Evolutionary conservation across 2,797 vertebrate genomes (phyloP).

Genomic region (Sparidentex hasta): DNA sequence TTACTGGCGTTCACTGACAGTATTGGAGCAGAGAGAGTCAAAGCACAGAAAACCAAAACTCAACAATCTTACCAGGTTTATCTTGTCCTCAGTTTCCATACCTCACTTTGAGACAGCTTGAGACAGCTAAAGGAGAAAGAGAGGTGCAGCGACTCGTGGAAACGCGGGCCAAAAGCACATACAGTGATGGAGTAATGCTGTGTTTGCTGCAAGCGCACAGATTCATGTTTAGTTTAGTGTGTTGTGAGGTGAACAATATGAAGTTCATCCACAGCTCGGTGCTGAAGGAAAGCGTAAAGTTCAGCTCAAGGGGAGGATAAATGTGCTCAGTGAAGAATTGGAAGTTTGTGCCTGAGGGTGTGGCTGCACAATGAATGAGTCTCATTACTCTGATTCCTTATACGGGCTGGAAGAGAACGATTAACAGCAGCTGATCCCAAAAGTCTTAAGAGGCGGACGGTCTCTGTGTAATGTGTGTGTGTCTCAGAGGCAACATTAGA

Average conservation of each 20-base stretch:
- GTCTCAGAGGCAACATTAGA: slow-evolving; percentile 60
- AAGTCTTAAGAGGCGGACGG: slow-evolving; percentile 34
- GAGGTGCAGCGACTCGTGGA: too few species aligned
- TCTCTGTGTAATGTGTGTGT: slow-evolving; percentile 39
- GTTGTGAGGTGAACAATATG: background rate
- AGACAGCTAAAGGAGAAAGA: too few species aligned
- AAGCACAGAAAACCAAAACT: too few species aligned
- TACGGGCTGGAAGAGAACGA: slow-evolving; percentile 9
- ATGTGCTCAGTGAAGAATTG: slow-evolving; percentile 2
- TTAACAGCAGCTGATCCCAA: slow-evolving; percentile 49
- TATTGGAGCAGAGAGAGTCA: background rate
- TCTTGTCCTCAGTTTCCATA: too few species aligned
- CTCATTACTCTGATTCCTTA: slow-evolving; percentile 21
- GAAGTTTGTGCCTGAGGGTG: background rate
- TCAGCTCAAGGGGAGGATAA: background rate
- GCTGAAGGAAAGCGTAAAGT: background rate
- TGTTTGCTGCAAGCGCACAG: background rate
- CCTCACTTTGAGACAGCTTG: background rate
- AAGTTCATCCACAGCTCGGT: background rate
- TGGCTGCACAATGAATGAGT: background rate
- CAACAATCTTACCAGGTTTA: too few species aligned
- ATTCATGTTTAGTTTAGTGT: background rate
- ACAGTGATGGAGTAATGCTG: background rate
- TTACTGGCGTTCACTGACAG: background rate
- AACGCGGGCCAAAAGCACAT: too few species aligned